These are phyloP conservation scores for Rhinogobius similis DNA, from an alignment of 2,113 vertebrate genomes.

Conservation along the genomic window DNA sequence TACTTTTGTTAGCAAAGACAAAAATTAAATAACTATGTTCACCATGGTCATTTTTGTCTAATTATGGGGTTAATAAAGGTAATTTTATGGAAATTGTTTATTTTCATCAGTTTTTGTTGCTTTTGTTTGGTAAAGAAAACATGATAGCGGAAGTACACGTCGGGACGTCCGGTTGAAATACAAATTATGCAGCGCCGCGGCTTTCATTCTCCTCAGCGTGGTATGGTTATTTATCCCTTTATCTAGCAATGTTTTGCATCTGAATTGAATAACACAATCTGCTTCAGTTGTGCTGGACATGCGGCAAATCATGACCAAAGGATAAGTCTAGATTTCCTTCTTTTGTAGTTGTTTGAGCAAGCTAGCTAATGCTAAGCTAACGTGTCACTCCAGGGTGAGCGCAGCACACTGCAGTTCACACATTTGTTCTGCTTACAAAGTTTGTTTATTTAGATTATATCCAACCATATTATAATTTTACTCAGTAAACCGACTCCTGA, in stretches of 20 bases:
- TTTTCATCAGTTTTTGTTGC: not conserved
- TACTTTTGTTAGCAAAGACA: conserved; percentile 7
- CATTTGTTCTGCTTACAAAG: not conserved
- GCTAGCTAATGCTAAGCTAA: conserved; percentile 43
- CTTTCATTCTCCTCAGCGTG: conserved; percentile 49
- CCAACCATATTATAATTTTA: not conserved
- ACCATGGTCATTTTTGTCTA: not conserved
- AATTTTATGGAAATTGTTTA: not conserved
- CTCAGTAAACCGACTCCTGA: not conserved
- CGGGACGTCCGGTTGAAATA: conserved; percentile 49
- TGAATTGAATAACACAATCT: too few relatives aligned
- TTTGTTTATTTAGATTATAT: not conserved
- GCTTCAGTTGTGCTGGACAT: not conserved
- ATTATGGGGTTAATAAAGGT: not conserved
- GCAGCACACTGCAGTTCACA: not conserved
- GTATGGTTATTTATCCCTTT: conserved; percentile 22
- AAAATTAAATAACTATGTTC: conserved; percentile 1
- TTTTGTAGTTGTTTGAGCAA: conserved; percentile 1
- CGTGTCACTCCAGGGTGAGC: conserved; percentile 13
- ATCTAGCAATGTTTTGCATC: not conserved
- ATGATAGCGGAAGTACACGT: conserved; percentile 1
- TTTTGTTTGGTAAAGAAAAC: not conserved
- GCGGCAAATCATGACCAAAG: not conserved
- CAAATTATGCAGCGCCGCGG: conserved; percentile 56
- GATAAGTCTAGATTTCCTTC: accelerated